Evolutionary conservation across 2,797 vertebrate species (phyloP).

Genomic region (Spea hammondii): DNA sequence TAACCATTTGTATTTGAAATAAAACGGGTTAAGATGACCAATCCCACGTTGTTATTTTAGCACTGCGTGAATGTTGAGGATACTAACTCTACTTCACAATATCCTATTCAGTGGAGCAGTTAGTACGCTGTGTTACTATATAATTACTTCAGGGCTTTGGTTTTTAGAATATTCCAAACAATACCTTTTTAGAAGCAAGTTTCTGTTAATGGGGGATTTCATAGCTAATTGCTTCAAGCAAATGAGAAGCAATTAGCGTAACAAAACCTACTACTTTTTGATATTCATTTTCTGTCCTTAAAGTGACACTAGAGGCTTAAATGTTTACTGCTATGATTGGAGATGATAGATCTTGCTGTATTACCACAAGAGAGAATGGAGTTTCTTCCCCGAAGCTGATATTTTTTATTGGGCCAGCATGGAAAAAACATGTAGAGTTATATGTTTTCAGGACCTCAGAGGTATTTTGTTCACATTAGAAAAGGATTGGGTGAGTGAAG

Average conservation of each 20-base stretch:
- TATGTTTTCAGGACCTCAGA: too few relatives aligned
- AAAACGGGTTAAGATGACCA: neutral
- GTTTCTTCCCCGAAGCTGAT: too few relatives aligned
- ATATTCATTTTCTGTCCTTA: too few relatives aligned
- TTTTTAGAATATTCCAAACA: slow-evolving; percentile 34
- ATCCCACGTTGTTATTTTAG: neutral
- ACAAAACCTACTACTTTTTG: slow-evolving; percentile 21
- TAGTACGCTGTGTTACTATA: slow-evolving; percentile 7
- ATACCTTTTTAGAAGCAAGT: slow-evolving; percentile 38
- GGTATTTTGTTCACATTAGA: too few relatives aligned
- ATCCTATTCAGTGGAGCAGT: neutral
- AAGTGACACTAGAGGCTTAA: too few relatives aligned
- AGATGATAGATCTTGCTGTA: too few relatives aligned
- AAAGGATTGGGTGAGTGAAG: too few relatives aligned
- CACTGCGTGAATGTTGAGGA: neutral
- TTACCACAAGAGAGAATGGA: too few relatives aligned
- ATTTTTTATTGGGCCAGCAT: too few relatives aligned
- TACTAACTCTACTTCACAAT: neutral
- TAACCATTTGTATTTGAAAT: neutral
- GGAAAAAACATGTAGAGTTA: too few relatives aligned
- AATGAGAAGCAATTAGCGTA: slow-evolving; percentile 61
- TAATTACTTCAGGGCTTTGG: slow-evolving; percentile 34
- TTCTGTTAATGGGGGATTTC: slow-evolving; percentile 53
- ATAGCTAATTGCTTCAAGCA: slow-evolving; percentile 57
- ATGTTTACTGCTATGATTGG: too few relatives aligned